A percentile compares a stretch with the other conserved stretches of the same genome.
These are phyloP conservation scores for Cuniculus paca DNA, from an alignment of 2,797 vertebrate species.

Conservation along the genomic window DNA sequence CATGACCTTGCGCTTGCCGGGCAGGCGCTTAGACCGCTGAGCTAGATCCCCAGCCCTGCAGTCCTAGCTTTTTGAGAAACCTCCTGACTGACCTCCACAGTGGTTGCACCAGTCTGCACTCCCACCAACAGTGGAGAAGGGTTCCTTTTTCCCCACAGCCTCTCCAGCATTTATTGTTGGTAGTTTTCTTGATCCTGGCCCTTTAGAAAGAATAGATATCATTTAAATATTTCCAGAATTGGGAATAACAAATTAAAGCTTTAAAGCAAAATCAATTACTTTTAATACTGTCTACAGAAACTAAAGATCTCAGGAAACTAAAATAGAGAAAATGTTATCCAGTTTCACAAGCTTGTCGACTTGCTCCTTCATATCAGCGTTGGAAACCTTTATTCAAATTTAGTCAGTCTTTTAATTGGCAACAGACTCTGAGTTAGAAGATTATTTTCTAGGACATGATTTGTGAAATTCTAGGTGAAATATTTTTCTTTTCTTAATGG, in stretches of 20 bases:
- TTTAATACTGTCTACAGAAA: neutral
- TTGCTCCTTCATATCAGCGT: neutral
- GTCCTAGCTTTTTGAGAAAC: too few species aligned
- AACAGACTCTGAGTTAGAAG: neutral
- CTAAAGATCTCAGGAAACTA: neutral
- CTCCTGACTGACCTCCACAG: too few species aligned
- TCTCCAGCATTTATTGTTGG: too few species aligned
- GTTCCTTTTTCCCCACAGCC: too few species aligned
- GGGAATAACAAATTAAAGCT: neutral
- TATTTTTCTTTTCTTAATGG: neutral
- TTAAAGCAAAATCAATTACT: neutral
- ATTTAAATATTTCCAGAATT: conserved; percentile 35
- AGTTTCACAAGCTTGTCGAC: neutral
- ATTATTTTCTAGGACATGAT: neutral
- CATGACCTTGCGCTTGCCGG: too few species aligned
- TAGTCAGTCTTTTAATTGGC: neutral
- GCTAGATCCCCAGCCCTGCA: too few species aligned
- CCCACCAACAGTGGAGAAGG: too few species aligned
- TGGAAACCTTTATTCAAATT: neutral
- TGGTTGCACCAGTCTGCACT: too few species aligned
- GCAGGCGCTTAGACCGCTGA: too few species aligned
- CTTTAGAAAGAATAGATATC: neutral
- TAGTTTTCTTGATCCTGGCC: too few species aligned
- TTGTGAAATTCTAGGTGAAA: neutral
- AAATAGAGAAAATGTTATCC: neutral